Percentiles rank a stretch among this genome's conserved stretches.
Conservation (phyloP, 2,113 vertebrate genomes). For the Dissostichus mawsoni region DNA sequence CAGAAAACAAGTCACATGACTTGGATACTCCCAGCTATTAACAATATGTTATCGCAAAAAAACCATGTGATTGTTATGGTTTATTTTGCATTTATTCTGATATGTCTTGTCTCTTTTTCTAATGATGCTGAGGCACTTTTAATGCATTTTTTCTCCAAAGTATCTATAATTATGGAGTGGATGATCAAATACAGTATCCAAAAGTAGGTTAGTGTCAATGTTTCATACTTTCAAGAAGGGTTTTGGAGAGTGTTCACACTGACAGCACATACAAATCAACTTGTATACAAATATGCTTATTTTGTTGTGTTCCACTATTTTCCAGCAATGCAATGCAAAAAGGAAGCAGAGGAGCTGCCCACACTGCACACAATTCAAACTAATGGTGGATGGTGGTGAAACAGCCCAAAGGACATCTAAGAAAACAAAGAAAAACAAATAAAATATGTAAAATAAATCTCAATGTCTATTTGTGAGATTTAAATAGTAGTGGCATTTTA, state of each 20-base stretch:
- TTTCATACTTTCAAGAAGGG: too few species aligned
- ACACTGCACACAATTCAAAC: conserved; percentile 2
- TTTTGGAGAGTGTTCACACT: neutral
- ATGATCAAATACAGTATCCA: too few species aligned
- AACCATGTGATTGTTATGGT: neutral
- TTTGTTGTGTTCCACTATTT: neutral
- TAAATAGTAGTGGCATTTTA: neutral
- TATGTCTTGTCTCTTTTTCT: neutral
- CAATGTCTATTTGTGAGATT: neutral
- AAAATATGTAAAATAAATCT: neutral
- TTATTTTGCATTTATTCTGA: neutral
- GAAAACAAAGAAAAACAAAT: neutral
- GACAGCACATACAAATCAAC: too few species aligned
- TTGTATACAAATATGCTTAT: neutral
- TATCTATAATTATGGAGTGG: neutral
- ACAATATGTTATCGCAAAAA: neutral
- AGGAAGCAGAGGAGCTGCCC: neutral
- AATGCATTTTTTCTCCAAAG: neutral
- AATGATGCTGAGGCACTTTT: neutral
- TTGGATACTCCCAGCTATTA: neutral
- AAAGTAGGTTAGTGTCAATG: too few species aligned
- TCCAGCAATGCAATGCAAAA: neutral
- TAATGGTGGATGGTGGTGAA: neutral
- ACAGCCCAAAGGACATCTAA: neutral
- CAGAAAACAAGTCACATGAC: conserved; percentile 28